phyloP scores from a whole-genome alignment of 1,140 invertebrate species.

The Heterodera schachtii region DNA sequence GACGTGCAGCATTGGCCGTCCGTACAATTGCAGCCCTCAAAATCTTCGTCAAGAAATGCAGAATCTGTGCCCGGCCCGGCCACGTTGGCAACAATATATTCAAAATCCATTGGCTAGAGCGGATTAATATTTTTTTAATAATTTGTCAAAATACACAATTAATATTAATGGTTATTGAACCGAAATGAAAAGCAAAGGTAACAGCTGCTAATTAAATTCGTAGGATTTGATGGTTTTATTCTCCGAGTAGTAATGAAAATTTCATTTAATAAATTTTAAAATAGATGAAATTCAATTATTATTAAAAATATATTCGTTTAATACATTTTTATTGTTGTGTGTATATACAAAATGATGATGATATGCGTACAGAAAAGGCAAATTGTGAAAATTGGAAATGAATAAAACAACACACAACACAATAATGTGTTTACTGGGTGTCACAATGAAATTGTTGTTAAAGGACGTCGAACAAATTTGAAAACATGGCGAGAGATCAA shows the following conservation, averaged over 20 bases:
- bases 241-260: no score
- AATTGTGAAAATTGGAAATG: constrained; percentile 21
- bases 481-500: no score
- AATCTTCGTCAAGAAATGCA: constrained; percentile 23
- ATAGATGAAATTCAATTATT: no score
- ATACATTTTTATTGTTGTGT: background rate
- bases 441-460: constrained; percentile 20
- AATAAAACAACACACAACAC: background rate
- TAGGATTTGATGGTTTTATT: no score
- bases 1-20: constrained; percentile 37
- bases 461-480: constrained; percentile 11
- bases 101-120: constrained; percentile 39
- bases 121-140: no score
- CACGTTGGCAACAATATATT: constrained; percentile 41
- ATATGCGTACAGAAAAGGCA: background rate
- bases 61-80: constrained; percentile 35
- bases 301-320: background rate
- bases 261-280: no score
- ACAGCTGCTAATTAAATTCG: no score
- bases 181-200: no score
- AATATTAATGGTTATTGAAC: no score
- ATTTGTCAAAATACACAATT: no score
- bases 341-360: constrained; percentile 8
- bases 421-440: background rate
- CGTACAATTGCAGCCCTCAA: constrained; percentile 44